Base-by-base conservation (phyloP, 2,797 vertebrate species). In the Diceros bicornis region DNA sequence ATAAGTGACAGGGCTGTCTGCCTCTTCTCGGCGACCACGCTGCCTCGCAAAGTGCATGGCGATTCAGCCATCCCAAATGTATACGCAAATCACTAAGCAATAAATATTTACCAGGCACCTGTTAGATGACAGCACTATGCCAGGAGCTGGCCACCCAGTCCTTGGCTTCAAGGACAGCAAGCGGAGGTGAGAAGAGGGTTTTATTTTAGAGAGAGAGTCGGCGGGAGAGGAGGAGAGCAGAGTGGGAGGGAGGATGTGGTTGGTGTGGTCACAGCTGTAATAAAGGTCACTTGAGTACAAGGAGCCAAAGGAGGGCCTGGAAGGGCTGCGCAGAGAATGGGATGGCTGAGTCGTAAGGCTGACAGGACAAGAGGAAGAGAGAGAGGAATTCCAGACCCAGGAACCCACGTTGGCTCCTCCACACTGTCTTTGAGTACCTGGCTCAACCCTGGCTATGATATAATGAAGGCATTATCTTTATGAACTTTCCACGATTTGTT, bases 21-120 rank as follows among this genome's bases (percentile, higher is more conserved):
- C 68, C 32, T 75, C 83, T 27, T 81, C 84, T 96, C 94, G 18
- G 75, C 55, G 55, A n/a, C 84, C 34, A 0, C 2, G 32, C 34
- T 47, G 29, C 37, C 78, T 93, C 13, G 0, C 82, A 78, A 50
- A 50, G 61, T 32, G 66, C 37, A 3, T 20, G 47, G 52, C 20
- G 10, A 20, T 20, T 62, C 86, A 89, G 47, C 29, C 41, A 72
- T 32, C 47, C 47, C 12, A 27, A 37, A 50, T 71, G 50, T 55
- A 17, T 79, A 89, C 68, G 87, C 72, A 96, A 91, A 89, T 97
- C 82, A 62, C 50, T 20, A 59, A 61, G 85, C 72, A 75, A 85
- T 96, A 94, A 89, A 86, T 96, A 96, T 91, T 97, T 91, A 89
- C 91, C 79, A 85, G 91, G 34, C 59, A 44, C 85, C 85, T 47